phyloP scores from a whole-genome alignment of 2,888 invertebrate species.

The Phaonia tiefii region DNA sequence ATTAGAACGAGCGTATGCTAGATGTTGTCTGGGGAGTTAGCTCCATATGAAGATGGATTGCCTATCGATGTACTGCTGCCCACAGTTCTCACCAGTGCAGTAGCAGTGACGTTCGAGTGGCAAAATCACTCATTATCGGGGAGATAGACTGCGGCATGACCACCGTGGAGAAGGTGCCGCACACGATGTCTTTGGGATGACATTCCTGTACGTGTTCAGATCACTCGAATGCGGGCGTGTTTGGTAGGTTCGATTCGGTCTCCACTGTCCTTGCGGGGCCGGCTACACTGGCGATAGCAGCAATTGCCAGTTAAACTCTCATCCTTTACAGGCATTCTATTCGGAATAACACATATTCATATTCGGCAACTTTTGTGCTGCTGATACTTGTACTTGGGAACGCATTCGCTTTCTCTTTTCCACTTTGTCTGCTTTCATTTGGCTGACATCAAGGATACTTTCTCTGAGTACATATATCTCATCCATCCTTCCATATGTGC shows the following conservation, averaged over 20 bases:
- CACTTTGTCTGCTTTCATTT: constrained; percentile 55
- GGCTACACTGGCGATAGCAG: constrained; percentile 34
- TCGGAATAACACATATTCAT: constrained; percentile 22
- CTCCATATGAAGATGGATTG: constrained; percentile 57
- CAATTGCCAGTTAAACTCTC: constrained; percentile 65
- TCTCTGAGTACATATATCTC: constrained; percentile 58
- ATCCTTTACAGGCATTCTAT: constrained; percentile 54
- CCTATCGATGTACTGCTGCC: constrained; percentile 53
- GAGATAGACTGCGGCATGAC: constrained; percentile 55
- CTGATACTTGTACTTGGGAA: not conserved
- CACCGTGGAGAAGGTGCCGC: constrained; percentile 42
- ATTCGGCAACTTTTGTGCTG: constrained; percentile 33
- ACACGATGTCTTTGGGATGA: constrained; percentile 9
- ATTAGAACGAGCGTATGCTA: constrained; percentile 40
- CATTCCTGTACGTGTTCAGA: constrained; percentile 1
- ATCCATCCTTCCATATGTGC: constrained; percentile 29
- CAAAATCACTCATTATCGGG: constrained; percentile 53
- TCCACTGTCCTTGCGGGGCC: constrained; percentile 58
- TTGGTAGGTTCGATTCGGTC: constrained; percentile 23
- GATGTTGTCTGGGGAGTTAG: constrained; percentile 60
- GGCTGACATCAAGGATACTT: constrained; percentile 56
- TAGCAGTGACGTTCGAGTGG: constrained; percentile 1
- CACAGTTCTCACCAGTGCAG: not conserved
- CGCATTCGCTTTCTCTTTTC: constrained; percentile 59
- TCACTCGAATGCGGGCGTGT: constrained; percentile 50